phyloP scores from a whole-genome alignment of 2,888 invertebrate genomes.

The Homarus gammarus region DNA sequence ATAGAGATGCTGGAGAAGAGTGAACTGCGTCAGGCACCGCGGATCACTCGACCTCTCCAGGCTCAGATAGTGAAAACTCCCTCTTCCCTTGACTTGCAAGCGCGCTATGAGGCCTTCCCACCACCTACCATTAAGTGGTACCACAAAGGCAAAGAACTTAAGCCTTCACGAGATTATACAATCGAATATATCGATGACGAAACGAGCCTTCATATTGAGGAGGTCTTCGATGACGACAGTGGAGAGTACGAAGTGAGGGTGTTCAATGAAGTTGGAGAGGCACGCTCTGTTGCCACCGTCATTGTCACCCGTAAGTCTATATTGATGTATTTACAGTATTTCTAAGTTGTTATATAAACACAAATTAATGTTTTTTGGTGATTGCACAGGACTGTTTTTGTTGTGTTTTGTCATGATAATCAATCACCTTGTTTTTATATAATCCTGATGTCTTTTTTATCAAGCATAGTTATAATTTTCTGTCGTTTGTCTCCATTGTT shows the following conservation, averaged over 20 bases:
- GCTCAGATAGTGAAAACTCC: constrained; percentile 87
- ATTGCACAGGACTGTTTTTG: background rate
- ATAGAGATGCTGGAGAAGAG: constrained; percentile 72
- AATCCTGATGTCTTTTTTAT: background rate
- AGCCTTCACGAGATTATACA: constrained; percentile 78
- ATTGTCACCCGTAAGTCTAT: constrained; percentile 83
- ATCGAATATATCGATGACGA: constrained; percentile 81
- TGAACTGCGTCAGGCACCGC: constrained; percentile 83
- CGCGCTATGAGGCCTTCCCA: constrained; percentile 85
- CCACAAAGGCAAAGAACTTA: constrained; percentile 89
- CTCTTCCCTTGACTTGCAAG: constrained; percentile 85
- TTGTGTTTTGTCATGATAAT: too few species aligned
- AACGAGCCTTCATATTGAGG: constrained; percentile 84
- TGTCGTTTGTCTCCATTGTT: background rate
- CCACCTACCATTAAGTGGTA: constrained; percentile 90
- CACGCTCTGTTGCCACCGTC: constrained; percentile 90
- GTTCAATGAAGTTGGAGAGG: constrained; percentile 88
- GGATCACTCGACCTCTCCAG: constrained; percentile 88
- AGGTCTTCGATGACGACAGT: constrained; percentile 86
- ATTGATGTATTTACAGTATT: background rate
- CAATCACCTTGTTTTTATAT: too few species aligned
- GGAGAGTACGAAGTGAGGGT: constrained; percentile 94
- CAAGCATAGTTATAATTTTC: background rate
- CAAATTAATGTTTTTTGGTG: background rate
- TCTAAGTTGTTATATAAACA: too few species aligned